These are phyloP conservation scores for Brachyrhaphis roseni DNA, from an alignment of 2,797 vertebrate genomes.

Conservation along the genomic window DNA sequence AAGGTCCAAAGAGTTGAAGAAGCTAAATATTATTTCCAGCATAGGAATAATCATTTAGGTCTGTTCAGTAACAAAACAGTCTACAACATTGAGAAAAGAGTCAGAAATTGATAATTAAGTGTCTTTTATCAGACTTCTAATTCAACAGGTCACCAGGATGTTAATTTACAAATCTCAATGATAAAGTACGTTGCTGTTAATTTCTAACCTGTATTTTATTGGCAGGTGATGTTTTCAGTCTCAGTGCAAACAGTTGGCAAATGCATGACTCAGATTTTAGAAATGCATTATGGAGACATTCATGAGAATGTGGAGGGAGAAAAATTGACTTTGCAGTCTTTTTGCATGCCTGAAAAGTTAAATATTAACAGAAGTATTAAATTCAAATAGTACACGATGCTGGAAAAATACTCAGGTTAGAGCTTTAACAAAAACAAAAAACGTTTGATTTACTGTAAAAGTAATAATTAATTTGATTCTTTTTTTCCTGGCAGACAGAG, in stretches of 20 bases:
- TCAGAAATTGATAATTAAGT: not conserved
- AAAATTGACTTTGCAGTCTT: not conserved
- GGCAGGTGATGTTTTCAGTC: not conserved
- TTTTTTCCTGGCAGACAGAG: conserved; percentile 42
- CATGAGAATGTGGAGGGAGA: not conserved
- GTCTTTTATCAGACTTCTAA: not conserved
- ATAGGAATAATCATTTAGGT: no score
- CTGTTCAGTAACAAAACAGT: no score
- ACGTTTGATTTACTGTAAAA: not conserved
- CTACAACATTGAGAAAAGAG: not conserved
- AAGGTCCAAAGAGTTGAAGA: no score
- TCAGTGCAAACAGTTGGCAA: not conserved
- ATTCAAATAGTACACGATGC: not conserved
- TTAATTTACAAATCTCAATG: not conserved
- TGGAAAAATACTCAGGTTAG: not conserved
- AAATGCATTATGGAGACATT: not conserved
- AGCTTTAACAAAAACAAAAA: not conserved
- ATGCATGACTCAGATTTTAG: not conserved
- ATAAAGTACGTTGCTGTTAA: not conserved
- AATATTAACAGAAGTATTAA: not conserved
- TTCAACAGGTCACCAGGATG: not conserved
- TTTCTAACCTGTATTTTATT: not conserved
- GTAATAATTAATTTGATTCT: not conserved
- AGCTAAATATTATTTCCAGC: no score
- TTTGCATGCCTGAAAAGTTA: not conserved